Evolutionary conservation across 2,113 vertebrate species (phyloP).

Genomic region (Cephalophus harveyi): DNA sequence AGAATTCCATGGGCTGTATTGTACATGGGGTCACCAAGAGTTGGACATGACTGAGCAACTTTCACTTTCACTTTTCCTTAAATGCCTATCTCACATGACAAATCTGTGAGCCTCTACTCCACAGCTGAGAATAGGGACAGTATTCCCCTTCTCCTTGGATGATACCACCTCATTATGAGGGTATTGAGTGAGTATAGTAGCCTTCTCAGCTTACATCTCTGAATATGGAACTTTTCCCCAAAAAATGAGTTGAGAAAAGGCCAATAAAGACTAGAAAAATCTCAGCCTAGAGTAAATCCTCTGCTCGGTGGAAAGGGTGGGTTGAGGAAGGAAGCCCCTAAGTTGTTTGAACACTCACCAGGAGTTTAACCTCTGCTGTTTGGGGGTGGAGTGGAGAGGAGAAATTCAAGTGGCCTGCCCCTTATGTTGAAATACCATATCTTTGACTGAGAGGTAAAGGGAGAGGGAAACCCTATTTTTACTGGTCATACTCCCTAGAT

Average conservation of each 20-base stretch:
- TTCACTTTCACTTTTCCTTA: not conserved
- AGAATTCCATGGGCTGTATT: not conserved
- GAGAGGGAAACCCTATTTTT: not conserved
- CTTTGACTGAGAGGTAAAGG: not conserved
- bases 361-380: not conserved
- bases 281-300: not conserved
- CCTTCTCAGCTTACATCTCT: not conserved
- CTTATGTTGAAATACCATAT: rapidly evolving
- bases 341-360: not conserved
- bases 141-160: not conserved
- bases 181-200: rapidly evolving
- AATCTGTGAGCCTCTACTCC: not conserved
- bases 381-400: not conserved
- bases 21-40: not conserved
- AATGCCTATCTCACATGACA: not conserved
- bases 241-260: not conserved
- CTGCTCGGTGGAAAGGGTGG: rapidly evolving
- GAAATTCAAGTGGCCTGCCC: not conserved
- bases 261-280: not conserved
- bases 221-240: not conserved
- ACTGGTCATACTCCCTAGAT: not conserved
- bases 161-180: not conserved
- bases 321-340: not conserved
- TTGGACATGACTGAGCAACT: not conserved
- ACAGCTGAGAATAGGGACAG: not conserved